phyloP scores from a whole-genome alignment of 1,140 invertebrate genomes.

The Batillaria attramentaria region DNA sequence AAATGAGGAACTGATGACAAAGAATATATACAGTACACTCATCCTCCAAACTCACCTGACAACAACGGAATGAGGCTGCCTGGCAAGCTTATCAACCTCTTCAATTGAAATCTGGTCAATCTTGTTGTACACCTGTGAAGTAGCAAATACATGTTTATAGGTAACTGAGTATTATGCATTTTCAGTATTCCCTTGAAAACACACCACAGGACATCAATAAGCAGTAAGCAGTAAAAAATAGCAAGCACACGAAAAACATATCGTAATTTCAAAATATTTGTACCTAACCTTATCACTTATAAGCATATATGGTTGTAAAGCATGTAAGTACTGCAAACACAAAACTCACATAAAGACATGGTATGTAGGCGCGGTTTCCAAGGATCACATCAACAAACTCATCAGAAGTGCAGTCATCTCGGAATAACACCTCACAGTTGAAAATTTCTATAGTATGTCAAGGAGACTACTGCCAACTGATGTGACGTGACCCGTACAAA shows the following conservation, averaged over 20 bases:
- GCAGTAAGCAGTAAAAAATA: neutral
- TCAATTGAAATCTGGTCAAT: conserved; percentile 99
- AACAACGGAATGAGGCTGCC: conserved; percentile 91
- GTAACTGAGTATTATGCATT: too few relatives aligned
- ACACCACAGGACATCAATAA: neutral
- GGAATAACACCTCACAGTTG: conserved; percentile 95
- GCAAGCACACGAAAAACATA: too few relatives aligned
- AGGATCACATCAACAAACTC: conserved; percentile 99
- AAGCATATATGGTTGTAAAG: too few relatives aligned
- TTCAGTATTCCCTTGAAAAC: too few relatives aligned
- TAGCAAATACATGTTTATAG: neutral
- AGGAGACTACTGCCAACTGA: conserved; percentile 34
- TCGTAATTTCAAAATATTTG: too few relatives aligned
- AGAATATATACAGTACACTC: conserved; percentile 3
- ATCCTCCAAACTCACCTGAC: conserved; percentile 81
- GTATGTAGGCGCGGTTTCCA: conserved; percentile 96
- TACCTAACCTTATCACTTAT: too few relatives aligned
- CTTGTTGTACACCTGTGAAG: conserved; percentile 91
- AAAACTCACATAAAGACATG: conserved; percentile 88
- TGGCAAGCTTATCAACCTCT: conserved; percentile 96
- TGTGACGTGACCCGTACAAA: too few relatives aligned
- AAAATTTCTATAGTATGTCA: conserved; percentile 83
- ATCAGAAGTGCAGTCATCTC: conserved; percentile 96
- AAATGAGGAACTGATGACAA: too few relatives aligned
- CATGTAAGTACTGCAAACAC: neutral